Evolutionary conservation across 2,888 invertebrate genomes (phyloP).

Genomic region (Drosophila bunnanda): DNA sequence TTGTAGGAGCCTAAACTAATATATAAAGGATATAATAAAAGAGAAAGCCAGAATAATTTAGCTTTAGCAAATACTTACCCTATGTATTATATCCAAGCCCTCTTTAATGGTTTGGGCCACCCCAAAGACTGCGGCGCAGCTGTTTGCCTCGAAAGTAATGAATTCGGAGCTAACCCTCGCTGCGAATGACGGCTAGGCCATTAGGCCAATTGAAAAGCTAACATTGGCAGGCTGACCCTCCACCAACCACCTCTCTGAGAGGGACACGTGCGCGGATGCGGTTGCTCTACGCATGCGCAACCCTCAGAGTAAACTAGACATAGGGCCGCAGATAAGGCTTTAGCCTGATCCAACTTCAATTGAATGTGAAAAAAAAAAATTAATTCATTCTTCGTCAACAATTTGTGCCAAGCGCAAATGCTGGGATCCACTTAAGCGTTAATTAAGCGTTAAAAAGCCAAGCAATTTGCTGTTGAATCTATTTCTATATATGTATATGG

Average conservation of each 20-base stretch:
- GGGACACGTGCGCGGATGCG: constrained; percentile 33
- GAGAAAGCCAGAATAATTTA: no score
- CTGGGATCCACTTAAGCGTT: constrained; percentile 57
- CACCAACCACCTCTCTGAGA: constrained; percentile 24
- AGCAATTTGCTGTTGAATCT: constrained; percentile 50
- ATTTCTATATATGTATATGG: constrained; percentile 8
- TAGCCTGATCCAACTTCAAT: constrained; percentile 29
- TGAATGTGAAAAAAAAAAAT: constrained; percentile 41
- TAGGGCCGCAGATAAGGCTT: constrained; percentile 2
- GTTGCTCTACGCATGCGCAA: constrained; percentile 61
- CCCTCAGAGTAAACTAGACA: constrained; percentile 41
- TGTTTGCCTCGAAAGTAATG: constrained; percentile 14
- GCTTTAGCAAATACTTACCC: background rate
- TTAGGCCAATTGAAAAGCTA: constrained; percentile 67
- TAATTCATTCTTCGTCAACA: constrained; percentile 46
- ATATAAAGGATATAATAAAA: no score
- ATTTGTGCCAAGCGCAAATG: constrained; percentile 45
- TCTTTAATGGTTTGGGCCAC: constrained; percentile 17
- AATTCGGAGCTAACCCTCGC: constrained; percentile 44
- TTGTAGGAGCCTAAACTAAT: background rate
- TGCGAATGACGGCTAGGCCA: constrained; percentile 40
- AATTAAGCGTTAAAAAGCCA: constrained; percentile 63
- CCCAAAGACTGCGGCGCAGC: constrained; percentile 39
- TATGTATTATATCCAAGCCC: background rate
- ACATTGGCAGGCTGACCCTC: constrained; percentile 42